Evolutionary conservation across 2,888 invertebrate species (phyloP), one percentile per base, ranked within the genome.

Genomic region (Synergus gifuensis): DNA sequence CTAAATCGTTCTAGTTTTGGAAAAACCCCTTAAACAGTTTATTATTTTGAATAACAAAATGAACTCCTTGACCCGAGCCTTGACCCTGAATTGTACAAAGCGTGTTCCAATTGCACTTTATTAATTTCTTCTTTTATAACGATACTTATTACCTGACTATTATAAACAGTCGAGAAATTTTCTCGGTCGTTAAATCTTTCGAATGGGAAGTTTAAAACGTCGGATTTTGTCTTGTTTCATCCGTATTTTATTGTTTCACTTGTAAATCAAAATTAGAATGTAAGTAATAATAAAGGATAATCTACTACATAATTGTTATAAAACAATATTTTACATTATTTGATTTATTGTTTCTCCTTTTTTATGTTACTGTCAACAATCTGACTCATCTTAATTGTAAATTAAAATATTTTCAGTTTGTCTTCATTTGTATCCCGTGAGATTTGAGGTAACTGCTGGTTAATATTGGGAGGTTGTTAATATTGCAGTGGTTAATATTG

Each of bases 121-220:
- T 60, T 60, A 60, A 18, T 60, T 60, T 60, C 22, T 60, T 60
- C 12, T 18, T 60, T 60, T 60, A 60, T 60, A 22, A 22, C 60
- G 11, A 60, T 4, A 11, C 12, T 22, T 60, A 60, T 22, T 60
- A 60, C 60, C 60, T 60, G 60, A 22, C 11, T 9, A 2, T 28
- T 28, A 28, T 60, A 11, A 60, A 60, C 0, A 60, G 22, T 60
- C 12, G 22, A 18, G 12, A 11, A 4, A 60, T 60, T 60, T 60
- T 12, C 22, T 2, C 22, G 11, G 60, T 0, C 22, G 11, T 3
- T 4, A 3, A 60, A 60, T 18, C 22, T 12, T 18, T 8, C 60
- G 12, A 22, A 4, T 22, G 11, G 60, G 4, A 9, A 12, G 18
- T 22, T 60, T 60, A 0, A 22, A 22, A 60, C 11, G 60, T 9